Conservation (phyloP, 2,113 vertebrate genomes). For the Pomatorhinus ruficollis region DNA sequence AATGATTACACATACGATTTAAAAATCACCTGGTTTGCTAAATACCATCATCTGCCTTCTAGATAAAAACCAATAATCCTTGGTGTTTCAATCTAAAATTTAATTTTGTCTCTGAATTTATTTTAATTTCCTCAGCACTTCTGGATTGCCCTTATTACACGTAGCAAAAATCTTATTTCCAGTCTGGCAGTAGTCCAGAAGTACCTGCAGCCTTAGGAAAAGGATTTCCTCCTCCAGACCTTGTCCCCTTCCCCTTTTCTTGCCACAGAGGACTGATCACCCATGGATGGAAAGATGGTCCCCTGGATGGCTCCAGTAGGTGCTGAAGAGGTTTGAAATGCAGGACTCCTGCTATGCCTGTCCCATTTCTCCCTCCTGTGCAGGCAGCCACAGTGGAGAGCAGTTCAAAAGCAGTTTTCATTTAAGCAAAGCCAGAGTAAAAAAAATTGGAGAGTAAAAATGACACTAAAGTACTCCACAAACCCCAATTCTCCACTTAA, state of each 20-base stretch:
- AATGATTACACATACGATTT: not conserved
- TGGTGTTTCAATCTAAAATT: constrained; percentile 28
- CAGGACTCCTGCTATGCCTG: not conserved
- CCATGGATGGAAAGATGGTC: not conserved
- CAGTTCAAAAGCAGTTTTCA: not conserved
- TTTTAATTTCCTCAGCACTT: constrained; percentile 29
- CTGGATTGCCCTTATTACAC: not conserved
- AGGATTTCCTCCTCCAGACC: not conserved
- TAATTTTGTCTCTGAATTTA: constrained; percentile 41
- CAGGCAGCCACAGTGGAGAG: not conserved
- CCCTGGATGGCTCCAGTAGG: not conserved
- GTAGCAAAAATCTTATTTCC: constrained; percentile 18
- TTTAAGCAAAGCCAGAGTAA: not conserved
- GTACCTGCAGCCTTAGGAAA: not conserved
- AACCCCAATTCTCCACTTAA: not conserved
- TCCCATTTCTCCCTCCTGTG: not conserved
- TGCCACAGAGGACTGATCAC: not conserved
- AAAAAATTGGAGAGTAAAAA: not conserved
- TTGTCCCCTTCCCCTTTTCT: not conserved
- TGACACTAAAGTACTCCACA: not conserved
- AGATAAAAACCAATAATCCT: constrained; percentile 15
- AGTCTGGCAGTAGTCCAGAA: not conserved
- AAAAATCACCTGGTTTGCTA: not conserved
- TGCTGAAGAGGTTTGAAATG: not conserved
- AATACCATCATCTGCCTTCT: not conserved